A percentile compares a stretch with the other conserved stretches of the same genome.
Conservation (phyloP, 2,797 vertebrate species). For the Ctenopoma kingsleyae region DNA sequence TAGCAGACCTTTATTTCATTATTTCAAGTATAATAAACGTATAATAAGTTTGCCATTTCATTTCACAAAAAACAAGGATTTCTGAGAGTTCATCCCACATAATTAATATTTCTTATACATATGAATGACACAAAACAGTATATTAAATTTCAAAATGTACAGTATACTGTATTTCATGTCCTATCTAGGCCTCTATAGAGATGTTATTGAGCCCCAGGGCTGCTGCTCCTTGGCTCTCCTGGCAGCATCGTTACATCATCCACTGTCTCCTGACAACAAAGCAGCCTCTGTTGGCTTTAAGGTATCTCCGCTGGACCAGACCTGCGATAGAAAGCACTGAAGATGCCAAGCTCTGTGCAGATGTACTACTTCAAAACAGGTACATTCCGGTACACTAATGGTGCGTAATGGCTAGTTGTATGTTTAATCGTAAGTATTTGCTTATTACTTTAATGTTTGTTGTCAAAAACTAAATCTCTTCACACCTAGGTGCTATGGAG, state of each 20-base stretch:
- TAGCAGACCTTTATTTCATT: neutral
- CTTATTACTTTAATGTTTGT: neutral
- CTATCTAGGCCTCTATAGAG: constrained; percentile 64
- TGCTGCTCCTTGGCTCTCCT: constrained; percentile 49
- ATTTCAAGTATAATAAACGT: too few relatives aligned
- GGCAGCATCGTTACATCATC: constrained; percentile 72
- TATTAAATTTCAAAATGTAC: too few relatives aligned
- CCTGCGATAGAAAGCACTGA: constrained; percentile 58
- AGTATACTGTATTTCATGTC: neutral
- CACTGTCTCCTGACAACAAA: constrained; percentile 63
- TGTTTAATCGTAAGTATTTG: neutral
- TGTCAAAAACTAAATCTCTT: neutral
- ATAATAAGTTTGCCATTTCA: too few relatives aligned
- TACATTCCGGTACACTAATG: constrained; percentile 4
- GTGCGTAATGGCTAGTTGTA: fast-evolving
- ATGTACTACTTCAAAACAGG: constrained; percentile 73
- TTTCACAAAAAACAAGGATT: too few relatives aligned
- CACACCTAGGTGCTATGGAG: too few relatives aligned
- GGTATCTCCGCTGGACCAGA: constrained; percentile 66
- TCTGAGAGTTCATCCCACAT: neutral
- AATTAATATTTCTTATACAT: neutral
- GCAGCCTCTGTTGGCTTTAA: constrained; percentile 56
- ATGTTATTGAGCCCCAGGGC: constrained; percentile 66
- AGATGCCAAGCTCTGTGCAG: constrained; percentile 64
- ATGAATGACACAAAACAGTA: too few relatives aligned